A percentile compares a stretch with the other conserved stretches of the same genome.
These are phyloP conservation scores for Scomber scombrus DNA, from an alignment of 2,113 vertebrate species.

Conservation along the genomic window DNA sequence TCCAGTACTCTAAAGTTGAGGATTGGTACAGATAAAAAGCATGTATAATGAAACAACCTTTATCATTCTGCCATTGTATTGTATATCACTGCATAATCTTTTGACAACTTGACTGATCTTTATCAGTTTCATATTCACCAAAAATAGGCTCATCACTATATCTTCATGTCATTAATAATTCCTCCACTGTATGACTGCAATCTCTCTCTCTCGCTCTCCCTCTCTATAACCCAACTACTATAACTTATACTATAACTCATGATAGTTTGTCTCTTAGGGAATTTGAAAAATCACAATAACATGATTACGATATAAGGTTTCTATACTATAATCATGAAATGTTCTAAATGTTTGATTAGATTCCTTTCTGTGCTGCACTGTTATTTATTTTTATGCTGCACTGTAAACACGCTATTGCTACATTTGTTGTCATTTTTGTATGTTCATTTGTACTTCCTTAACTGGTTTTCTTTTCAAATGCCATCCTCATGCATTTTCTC, in stretches of 20 bases:
- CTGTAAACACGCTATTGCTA: background rate
- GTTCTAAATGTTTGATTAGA: no score
- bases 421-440: background rate
- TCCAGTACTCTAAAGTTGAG: slow-evolving; percentile 8
- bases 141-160: slow-evolving; percentile 2
- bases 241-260: background rate
- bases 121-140: background rate
- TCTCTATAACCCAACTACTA: background rate
- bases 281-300: no score
- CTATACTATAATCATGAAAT: no score
- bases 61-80: background rate
- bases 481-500: background rate
- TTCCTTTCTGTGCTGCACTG: no score
- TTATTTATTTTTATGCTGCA: background rate
- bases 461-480: background rate
- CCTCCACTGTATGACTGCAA: background rate
- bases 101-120: background rate
- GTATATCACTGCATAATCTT: background rate
- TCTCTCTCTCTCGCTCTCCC: background rate
- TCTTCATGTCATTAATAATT: slow-evolving; percentile 9
- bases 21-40: slow-evolving; percentile 9
- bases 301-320: no score
- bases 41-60: background rate
- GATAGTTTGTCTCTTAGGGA: background rate
- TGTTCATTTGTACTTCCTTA: background rate